Percentiles rank a stretch among this genome's conserved stretches.
Evolutionary conservation across 2,113 vertebrate genomes (phyloP).

Genomic region (Amia ocellicauda): DNA sequence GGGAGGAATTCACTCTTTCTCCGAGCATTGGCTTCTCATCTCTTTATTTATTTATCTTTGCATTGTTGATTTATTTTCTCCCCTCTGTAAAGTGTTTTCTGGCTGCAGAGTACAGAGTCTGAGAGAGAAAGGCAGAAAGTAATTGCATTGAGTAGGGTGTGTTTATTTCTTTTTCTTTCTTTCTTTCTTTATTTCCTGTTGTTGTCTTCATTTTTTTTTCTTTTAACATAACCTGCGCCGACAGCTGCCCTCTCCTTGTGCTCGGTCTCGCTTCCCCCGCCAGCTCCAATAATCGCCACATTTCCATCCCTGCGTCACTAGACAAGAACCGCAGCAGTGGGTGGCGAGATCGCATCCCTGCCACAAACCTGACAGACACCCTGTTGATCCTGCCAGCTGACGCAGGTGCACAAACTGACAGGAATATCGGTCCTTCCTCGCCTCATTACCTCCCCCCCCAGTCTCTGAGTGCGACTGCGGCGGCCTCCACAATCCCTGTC

Average conservation of each 20-base stretch:
- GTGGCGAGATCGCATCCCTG: neutral
- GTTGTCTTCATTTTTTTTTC: neutral
- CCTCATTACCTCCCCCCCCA: slow-evolving; percentile 37
- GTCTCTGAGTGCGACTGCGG: slow-evolving; percentile 30
- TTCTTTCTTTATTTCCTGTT: neutral
- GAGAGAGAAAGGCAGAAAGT: too few relatives aligned
- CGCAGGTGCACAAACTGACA: slow-evolving; percentile 17
- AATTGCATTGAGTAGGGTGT: too few relatives aligned
- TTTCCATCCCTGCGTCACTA: neutral
- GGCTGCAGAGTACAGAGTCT: too few relatives aligned
- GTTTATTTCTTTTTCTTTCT: neutral
- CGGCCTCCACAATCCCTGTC: slow-evolving; percentile 34
- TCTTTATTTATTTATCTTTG: too few relatives aligned
- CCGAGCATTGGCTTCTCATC: too few relatives aligned
- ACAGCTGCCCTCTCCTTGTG: neutral
- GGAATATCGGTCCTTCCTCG: slow-evolving; percentile 32
- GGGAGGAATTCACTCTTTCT: too few relatives aligned
- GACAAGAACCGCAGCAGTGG: neutral
- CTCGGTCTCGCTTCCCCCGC: neutral
- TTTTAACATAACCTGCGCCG: neutral
- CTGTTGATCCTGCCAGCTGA: slow-evolving; percentile 30
- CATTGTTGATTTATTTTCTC: too few relatives aligned
- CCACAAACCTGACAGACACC: neutral
- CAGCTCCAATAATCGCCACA: neutral
- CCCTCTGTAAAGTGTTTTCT: too few relatives aligned